Conservation (phyloP, 1,140 invertebrate genomes). For the Zaprionus camerounensis region DNA sequence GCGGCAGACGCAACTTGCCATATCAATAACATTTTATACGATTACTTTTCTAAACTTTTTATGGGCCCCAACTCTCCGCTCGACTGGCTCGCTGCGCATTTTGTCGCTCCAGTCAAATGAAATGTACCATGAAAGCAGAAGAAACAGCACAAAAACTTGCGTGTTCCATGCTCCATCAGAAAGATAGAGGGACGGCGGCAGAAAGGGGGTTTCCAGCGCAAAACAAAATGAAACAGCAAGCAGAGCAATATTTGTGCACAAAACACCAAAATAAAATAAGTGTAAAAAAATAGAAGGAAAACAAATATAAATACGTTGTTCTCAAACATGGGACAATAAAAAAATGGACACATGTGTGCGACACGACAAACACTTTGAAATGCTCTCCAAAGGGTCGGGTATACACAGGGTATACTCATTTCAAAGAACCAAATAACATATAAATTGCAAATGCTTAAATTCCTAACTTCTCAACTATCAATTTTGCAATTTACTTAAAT, state of each 20-base stretch:
- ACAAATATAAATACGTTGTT: conserved; percentile 64
- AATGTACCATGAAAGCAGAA: conserved; percentile 70
- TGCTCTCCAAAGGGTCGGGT: background rate
- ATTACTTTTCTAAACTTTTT: conserved; percentile 81
- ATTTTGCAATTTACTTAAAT: too few species aligned
- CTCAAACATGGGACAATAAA: conserved; percentile 70
- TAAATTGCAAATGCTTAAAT: too few species aligned
- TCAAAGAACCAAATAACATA: background rate
- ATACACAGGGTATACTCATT: background rate
- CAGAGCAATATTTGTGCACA: conserved; percentile 69
- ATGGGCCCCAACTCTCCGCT: conserved; percentile 43
- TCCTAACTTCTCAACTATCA: too few species aligned
- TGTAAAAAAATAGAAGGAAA: conserved; percentile 26
- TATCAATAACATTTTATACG: conserved; percentile 80
- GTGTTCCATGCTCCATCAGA: conserved; percentile 34
- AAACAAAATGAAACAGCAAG: conserved; percentile 36
- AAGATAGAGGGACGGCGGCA: background rate
- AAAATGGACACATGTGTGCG: conserved; percentile 78
- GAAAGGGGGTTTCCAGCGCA: background rate
- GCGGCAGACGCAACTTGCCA: conserved; percentile 52
- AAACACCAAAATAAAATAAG: conserved; percentile 36
- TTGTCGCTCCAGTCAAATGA: conserved; percentile 56
- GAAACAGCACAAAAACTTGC: conserved; percentile 51
- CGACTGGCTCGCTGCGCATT: conserved; percentile 34
- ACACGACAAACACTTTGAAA: conserved; percentile 40